phyloP scores from a whole-genome alignment of 1,140 invertebrate species.

The Tetramorium alpestre region DNA sequence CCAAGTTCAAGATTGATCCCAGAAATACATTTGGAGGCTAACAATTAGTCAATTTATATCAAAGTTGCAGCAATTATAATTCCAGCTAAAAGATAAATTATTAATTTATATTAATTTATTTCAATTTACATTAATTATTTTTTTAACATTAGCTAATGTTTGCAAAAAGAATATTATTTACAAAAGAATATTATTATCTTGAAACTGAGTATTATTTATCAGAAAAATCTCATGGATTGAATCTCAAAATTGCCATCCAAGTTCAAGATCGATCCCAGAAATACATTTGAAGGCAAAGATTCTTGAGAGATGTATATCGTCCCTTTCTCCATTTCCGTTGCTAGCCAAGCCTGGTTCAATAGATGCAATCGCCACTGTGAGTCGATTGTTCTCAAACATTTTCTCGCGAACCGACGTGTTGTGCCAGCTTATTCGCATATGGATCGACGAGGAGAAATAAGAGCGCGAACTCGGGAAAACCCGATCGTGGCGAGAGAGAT shows the following conservation, averaged over 20 bases:
- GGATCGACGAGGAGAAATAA: slow-evolving; percentile 13
- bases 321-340: neutral
- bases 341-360: slow-evolving; percentile 47
- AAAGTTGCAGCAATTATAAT: neutral
- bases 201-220: neutral
- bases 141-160: neutral
- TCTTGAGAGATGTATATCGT: slow-evolving; percentile 5
- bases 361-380: slow-evolving; percentile 45
- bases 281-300: neutral
- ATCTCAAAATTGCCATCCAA: neutral
- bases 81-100: neutral
- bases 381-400: slow-evolving; percentile 10
- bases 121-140: neutral
- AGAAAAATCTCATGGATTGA: neutral
- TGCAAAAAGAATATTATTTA: neutral
- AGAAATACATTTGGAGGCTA: neutral
- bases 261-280: neutral
- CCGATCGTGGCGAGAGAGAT: neutral
- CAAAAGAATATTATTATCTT: too few species aligned
- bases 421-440: slow-evolving; percentile 28
- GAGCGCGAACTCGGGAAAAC: slow-evolving; percentile 17
- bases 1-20: neutral
- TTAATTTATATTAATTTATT: slow-evolving; percentile 6
- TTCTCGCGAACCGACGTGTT: slow-evolving; percentile 5
- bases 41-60: neutral